Base-by-base conservation (phyloP, 1,140 invertebrate genomes). In the Drosophila azteca region DNA sequence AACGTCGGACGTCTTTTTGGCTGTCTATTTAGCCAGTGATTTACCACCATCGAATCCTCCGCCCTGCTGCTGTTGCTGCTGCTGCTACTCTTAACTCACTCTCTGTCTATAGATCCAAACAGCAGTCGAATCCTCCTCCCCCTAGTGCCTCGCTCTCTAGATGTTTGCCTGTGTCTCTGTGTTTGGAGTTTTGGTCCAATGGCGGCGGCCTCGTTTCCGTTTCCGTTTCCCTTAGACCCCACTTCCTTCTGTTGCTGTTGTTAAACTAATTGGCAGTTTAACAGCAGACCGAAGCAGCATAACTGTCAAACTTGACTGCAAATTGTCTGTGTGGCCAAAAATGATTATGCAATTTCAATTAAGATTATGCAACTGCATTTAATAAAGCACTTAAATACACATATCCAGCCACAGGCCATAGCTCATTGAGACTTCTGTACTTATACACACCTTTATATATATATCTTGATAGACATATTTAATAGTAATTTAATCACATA, bases 1-100 rank as follows among this genome's bases (percentile, higher is more conserved):
- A 81, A 60, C 59, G 77, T 75, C 65, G 68, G 57, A 87, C 60
- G 82, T 87, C 82, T 82, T 85, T 85, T 87, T 70, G 78, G 59
- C 72, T 85, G 82, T 87, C 82, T 82, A 85, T 85, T 87, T 87
- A 77, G 67, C 63, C 69, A 67, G 82, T 87, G 81, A 85, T 85
- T 87, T 87, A 45, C 24, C 39, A 9, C 67, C 52, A 52, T 7
- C 29, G 26, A 17, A 15, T 4, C 29, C 8, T 13, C 9, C 17
- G 17, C 17, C 15, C 13, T 26, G 41, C 35, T n/a, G 8, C 26
- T 26, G n/a, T n/a, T n/a, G n/a, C n/a, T n/a, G n/a, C 13, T 26
- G 41, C 35, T n/a, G 8, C 26, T 26, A 9, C 44, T 17, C 9
- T 45, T 9, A 39, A 24, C 22, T 6, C 39, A 41, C 22, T 57